Conservation (phyloP, 2,888 invertebrate genomes). For the Gryllus longicercus region DNA sequence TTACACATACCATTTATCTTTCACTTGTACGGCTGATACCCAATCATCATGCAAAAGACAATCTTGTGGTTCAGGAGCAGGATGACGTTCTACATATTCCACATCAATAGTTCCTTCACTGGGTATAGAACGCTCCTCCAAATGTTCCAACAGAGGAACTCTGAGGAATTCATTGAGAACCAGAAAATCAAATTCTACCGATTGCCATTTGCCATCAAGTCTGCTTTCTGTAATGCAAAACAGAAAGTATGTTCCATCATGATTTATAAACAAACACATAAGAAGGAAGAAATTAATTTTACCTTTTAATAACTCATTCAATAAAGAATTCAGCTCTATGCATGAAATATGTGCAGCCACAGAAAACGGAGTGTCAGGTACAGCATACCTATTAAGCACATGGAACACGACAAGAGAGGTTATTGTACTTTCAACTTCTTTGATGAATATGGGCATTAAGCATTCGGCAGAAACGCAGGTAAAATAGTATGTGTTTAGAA, state of each 20-base stretch:
- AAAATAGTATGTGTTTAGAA: too few species aligned
- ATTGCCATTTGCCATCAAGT: slow-evolving; percentile 31
- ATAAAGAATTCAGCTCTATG: slow-evolving; percentile 68
- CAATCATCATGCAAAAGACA: slow-evolving; percentile 95
- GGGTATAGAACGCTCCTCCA: slow-evolving; percentile 70
- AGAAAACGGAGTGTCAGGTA: slow-evolving; percentile 80
- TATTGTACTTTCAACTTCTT: too few species aligned
- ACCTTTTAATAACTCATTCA: slow-evolving; percentile 74
- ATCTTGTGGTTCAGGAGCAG: slow-evolving; percentile 89
- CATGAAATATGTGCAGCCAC: slow-evolving; percentile 69
- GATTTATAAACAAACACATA: not conserved
- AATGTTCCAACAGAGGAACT: slow-evolving; percentile 66
- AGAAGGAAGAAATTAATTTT: slow-evolving; percentile 27
- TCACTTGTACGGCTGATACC: slow-evolving; percentile 83
- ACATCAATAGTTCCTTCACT: slow-evolving; percentile 82
- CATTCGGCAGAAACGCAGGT: too few species aligned
- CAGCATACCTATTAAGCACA: slow-evolving; percentile 65
- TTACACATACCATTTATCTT: slow-evolving; percentile 60
- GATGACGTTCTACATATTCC: slow-evolving; percentile 86
- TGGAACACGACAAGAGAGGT: too few species aligned
- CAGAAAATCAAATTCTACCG: slow-evolving; percentile 83
- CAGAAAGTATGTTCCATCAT: not conserved
- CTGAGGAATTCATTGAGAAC: slow-evolving; percentile 79
- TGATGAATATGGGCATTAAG: too few species aligned
- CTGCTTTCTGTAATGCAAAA: slow-evolving; percentile 36